Evolutionary conservation across 1,140 invertebrate genomes (phyloP).

Genomic region (Drosophila bifasciata): DNA sequence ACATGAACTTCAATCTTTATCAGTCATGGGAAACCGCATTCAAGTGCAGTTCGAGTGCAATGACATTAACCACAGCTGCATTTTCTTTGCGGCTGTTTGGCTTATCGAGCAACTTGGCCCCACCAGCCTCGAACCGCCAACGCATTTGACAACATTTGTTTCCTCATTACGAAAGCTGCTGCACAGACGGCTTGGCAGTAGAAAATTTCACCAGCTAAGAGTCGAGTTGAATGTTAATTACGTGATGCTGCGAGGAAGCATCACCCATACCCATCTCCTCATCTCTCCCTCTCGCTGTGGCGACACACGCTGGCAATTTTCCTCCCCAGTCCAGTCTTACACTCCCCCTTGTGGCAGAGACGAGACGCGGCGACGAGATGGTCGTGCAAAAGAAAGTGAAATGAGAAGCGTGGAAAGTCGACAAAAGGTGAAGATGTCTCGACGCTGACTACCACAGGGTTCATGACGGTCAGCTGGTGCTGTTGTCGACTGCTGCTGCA

Average conservation of each 20-base stretch:
- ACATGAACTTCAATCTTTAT: conserved; percentile 55
- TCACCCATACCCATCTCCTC: conserved; percentile 26
- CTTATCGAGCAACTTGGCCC: conserved; percentile 22
- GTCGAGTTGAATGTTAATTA: conserved; percentile 56
- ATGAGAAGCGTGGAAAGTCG: conserved; percentile 72
- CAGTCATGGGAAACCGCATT: conserved; percentile 41
- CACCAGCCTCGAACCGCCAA: conserved; percentile 41
- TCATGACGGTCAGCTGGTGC: conserved; percentile 71
- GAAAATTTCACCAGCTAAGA: conserved; percentile 28
- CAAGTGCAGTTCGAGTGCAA: conserved; percentile 34
- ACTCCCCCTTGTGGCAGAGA: too few relatives aligned
- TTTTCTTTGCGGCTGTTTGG: conserved; percentile 10
- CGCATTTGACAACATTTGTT: conserved; percentile 76
- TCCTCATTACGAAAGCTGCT: conserved; percentile 59
- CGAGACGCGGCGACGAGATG: background rate
- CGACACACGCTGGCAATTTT: conserved; percentile 64
- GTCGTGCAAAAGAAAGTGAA: conserved; percentile 74
- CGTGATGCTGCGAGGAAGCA: conserved; percentile 76
- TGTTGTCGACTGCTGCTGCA: conserved; percentile 1
- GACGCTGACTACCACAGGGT: conserved; percentile 49
- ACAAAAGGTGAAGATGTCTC: conserved; percentile 73
- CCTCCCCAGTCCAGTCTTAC: conserved; percentile 19
- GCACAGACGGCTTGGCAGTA: conserved; percentile 13
- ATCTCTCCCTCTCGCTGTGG: conserved; percentile 5
- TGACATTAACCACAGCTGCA: conserved; percentile 40